Evolutionary conservation across 2,113 vertebrate species (phyloP).

Genomic region (Silurus meridionalis): DNA sequence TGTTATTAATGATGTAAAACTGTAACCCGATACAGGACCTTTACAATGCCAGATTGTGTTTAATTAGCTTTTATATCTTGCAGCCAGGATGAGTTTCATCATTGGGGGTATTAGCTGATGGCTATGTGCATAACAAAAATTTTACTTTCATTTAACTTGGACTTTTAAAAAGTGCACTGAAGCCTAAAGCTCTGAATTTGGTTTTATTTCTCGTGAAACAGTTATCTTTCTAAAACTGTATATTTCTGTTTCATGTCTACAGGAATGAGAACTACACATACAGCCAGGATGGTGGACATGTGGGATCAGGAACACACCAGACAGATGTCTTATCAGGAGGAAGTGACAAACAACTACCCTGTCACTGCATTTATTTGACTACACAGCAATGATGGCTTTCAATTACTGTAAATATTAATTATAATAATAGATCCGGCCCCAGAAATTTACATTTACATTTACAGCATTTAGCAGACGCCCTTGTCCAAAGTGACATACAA

Average conservation of each 20-base stretch:
- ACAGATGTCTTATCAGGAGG: neutral
- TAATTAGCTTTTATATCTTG: neutral
- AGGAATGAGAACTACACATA: conserved; percentile 81
- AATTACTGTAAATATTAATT: neutral
- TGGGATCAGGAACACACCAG: neutral
- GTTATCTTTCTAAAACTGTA: neutral
- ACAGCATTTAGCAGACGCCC: no score
- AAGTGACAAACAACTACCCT: conserved; percentile 1
- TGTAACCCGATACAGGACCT: neutral
- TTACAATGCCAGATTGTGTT: neutral
- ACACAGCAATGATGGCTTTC: neutral
- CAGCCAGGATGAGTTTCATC: neutral
- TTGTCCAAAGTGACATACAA: no score
- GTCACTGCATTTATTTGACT: neutral
- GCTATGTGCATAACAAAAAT: neutral
- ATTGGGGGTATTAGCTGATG: neutral
- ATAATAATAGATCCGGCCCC: neutral
- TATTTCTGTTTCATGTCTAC: neutral
- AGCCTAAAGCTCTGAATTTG: neutral
- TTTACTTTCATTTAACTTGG: neutral
- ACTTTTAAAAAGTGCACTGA: neutral
- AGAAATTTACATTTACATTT: no score
- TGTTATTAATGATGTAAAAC: neutral
- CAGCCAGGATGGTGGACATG: conserved; percentile 58
- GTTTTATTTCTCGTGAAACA: neutral